Conservation (phyloP, 2,113 vertebrate species). For the Crotalus horridus region DNA sequence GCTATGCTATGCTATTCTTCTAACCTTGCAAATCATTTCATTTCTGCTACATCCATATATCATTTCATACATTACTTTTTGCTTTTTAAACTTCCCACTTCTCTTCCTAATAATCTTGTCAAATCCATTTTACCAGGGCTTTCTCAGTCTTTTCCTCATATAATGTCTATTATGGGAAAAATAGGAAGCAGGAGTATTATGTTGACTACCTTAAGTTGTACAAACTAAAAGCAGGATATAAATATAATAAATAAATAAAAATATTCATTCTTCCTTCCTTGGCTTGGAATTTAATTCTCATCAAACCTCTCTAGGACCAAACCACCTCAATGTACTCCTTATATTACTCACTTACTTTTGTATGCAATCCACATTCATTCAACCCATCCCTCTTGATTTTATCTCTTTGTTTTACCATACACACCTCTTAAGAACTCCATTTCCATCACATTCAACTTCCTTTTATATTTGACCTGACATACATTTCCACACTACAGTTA, state of each 20-base stretch:
- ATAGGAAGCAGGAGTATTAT: neutral
- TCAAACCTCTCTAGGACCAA: neutral
- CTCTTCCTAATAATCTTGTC: neutral
- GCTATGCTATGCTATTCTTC: neutral
- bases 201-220: neutral
- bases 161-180: neutral
- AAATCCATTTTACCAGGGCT: neutral
- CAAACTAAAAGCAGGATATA: neutral
- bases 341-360: neutral
- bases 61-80: neutral
- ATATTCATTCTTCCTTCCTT: neutral
- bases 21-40: neutral
- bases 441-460: neutral
- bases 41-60: neutral
- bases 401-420: neutral
- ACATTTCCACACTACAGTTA: neutral
- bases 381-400: neutral
- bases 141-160: neutral
- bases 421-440: neutral
- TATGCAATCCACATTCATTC: neutral
- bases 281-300: neutral
- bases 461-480: neutral
- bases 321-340: neutral
- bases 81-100: neutral
- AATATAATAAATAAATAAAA: neutral